Percentiles rank a stretch among this genome's conserved stretches.
phyloP scores from a whole-genome alignment of 2,888 invertebrate species.

The Aphodius sticticus region DNA sequence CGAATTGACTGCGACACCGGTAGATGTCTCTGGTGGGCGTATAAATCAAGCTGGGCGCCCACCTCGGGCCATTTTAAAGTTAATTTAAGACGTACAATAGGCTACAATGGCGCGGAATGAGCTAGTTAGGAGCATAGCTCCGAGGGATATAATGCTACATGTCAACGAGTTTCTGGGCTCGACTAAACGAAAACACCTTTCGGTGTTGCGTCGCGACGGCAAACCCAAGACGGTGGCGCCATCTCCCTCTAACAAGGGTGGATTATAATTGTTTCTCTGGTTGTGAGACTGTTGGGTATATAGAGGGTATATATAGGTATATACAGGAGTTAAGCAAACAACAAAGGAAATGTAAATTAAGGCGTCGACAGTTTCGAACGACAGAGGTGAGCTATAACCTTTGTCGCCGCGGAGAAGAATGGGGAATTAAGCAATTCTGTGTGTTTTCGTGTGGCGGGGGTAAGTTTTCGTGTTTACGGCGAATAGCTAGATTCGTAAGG shows the following conservation, averaged over 20 bases:
- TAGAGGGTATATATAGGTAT: neutral
- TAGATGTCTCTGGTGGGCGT: conserved; percentile 46
- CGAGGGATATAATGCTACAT: conserved; percentile 51
- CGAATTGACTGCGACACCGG: conserved; percentile 27
- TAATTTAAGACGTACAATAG: conserved; percentile 57
- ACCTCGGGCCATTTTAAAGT: conserved; percentile 53
- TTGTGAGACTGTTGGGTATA: neutral
- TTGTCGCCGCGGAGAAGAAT: conserved; percentile 20
- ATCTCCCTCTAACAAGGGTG: conserved; percentile 41
- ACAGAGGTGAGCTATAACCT: conserved; percentile 24
- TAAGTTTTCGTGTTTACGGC: conserved; percentile 29
- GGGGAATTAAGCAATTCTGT: conserved; percentile 9
- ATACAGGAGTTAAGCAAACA: conserved; percentile 35
- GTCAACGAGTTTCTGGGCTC: conserved; percentile 45
- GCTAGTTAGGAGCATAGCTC: conserved; percentile 55
- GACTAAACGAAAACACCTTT: conserved; percentile 43
- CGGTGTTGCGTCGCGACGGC: conserved; percentile 14
- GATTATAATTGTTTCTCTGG: conserved; percentile 49
- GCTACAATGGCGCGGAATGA: conserved; percentile 56
- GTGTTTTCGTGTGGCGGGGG: neutral
- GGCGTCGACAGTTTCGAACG: conserved; percentile 35
- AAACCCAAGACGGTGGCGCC: conserved; percentile 15
- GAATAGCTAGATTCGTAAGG: neutral
- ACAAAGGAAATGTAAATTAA: conserved; percentile 50
- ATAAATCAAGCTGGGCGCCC: conserved; percentile 50